Evolutionary conservation across 2,113 vertebrate genomes (phyloP).

Genomic region (Gymnogyps californianus): DNA sequence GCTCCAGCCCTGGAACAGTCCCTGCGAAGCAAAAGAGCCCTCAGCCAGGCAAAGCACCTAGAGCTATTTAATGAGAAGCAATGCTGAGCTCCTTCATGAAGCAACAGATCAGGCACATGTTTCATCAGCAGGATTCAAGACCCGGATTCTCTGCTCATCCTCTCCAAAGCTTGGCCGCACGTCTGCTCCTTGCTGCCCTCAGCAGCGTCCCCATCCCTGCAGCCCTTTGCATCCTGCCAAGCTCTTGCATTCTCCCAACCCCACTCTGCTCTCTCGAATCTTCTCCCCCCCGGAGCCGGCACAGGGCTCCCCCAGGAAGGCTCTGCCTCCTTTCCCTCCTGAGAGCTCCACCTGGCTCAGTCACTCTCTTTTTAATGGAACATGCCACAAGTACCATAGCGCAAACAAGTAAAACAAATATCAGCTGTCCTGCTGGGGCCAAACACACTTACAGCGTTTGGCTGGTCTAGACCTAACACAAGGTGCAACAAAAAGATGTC

Average conservation of each 20-base stretch:
- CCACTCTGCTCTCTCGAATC: neutral
- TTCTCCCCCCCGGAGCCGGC: neutral
- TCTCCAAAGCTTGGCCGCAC: rapidly evolving
- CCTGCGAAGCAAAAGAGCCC: neutral
- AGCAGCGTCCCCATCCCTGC: neutral
- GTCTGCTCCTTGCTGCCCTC: neutral
- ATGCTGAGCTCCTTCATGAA: neutral
- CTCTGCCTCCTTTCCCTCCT: neutral
- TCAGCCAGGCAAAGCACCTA: neutral
- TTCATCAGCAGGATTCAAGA: neutral
- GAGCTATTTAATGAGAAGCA: neutral
- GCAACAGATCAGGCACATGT: neutral
- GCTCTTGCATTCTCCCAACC: neutral
- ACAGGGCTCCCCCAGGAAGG: neutral
- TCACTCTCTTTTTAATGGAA: neutral
- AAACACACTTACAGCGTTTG: neutral
- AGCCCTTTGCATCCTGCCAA: neutral
- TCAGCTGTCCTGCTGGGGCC: neutral
- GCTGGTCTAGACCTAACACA: neutral
- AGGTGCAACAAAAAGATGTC: neutral
- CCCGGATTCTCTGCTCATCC: neutral
- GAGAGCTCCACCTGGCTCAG: neutral
- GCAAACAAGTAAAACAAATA: neutral
- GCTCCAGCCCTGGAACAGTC: neutral
- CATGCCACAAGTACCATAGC: neutral